Evolutionary conservation across 2,797 vertebrate species (phyloP), one percentile per base, ranked within the genome.

Genomic region (Crypturellus tataupa): DNA sequence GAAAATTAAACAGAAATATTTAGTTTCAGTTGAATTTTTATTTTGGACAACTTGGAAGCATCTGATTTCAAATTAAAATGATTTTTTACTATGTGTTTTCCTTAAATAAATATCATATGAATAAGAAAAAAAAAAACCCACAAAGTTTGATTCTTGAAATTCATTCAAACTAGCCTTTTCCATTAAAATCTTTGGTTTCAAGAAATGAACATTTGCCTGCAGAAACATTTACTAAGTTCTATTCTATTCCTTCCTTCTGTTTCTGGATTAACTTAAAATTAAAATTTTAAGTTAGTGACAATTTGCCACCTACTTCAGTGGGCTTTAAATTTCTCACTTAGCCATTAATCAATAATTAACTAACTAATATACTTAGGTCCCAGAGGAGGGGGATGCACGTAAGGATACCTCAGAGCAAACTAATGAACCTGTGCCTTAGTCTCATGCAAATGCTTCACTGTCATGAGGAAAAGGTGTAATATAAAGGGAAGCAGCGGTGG

Each of bases 261-360:
- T 79, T 80, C 80, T 47, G 9, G 16, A 72, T 64, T 51, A 85
- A 64, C 44, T 75, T 4, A 87, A 78, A 78, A 51, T 33, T 42
- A 44, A 44, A 44, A 44, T 51, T 44, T 76, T 27, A 89, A 81
- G 47, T 81, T 20, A 85, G 47, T 29, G 39, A 79, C 39, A 88
- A 95, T 79, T 89, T 79, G 17, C 64, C 55, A 65, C 23, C 67
- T 55, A 63, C 37, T 80, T 87, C 35, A 89, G 33, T 44, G 12
- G 21, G 16, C 9, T 71, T 85, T 93, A 49, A 83, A 89, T 87
- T 92, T 85, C 10, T 85, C 20, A 70, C 29, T 82, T 5, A 20
- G 31, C 76, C 21, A 70, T 83, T 62, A 87, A 89, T 83, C 27
- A 92, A 35, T 87, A 87, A 87, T 81, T 80, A 88, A 90, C 59